These are phyloP conservation scores for Amphiprion clarkii DNA, from an alignment of 2,797 vertebrate genomes.

Conservation along the genomic window DNA sequence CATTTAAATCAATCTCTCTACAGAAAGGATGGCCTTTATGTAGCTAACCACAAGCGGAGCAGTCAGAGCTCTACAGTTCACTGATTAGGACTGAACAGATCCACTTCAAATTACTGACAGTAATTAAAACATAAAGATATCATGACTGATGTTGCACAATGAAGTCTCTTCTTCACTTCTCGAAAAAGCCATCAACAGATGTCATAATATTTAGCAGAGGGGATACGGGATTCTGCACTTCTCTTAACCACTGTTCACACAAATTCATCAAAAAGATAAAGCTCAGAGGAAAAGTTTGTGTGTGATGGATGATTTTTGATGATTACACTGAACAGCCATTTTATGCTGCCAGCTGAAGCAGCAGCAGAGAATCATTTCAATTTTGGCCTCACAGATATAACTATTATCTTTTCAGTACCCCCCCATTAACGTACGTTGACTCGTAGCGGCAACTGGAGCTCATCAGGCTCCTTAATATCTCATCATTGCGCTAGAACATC, in stretches of 20 bases:
- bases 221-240: constrained; percentile 12
- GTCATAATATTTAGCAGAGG: constrained; percentile 16
- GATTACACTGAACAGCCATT: constrained; percentile 9
- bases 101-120: constrained; percentile 34
- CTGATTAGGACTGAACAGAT: constrained; percentile 21
- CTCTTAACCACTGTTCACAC: constrained; percentile 6
- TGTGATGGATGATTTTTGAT: not conserved
- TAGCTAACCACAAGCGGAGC: constrained; percentile 41
- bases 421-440: constrained; percentile 31
- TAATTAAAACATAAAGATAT: constrained; percentile 55
- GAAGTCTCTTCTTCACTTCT: constrained; percentile 12
- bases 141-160: constrained; percentile 30
- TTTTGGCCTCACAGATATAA: constrained; percentile 22
- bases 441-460: constrained; percentile 38
- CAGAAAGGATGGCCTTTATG: constrained; percentile 41
- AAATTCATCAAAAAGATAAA: not conserved
- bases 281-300: not conserved
- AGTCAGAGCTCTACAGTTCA: constrained; percentile 53
- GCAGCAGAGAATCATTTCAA: constrained; percentile 12
- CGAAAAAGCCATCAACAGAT: constrained; percentile 37
- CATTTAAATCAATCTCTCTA: constrained; percentile 66
- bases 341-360: constrained; percentile 8
- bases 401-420: constrained; percentile 46
- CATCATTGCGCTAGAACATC: constrained; percentile 37
- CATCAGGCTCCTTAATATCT: constrained; percentile 40